Percentiles rank a stretch among this genome's conserved stretches.
These are phyloP conservation scores for Eupithecia insigniata DNA, from an alignment of 2,888 invertebrate species.

Conservation along the genomic window DNA sequence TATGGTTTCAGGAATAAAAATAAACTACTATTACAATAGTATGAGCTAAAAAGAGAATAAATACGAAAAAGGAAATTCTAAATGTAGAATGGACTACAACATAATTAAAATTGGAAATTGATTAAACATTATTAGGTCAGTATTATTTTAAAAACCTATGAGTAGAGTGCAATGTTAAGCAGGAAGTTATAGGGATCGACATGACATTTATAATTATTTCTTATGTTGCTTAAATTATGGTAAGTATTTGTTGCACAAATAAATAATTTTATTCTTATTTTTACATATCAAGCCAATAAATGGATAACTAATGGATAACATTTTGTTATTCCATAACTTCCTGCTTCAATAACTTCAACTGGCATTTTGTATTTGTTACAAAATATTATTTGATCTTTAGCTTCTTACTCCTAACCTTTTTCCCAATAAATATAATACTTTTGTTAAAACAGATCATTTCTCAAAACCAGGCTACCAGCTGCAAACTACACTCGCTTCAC, in stretches of 20 bases:
- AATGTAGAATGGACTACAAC: not conserved
- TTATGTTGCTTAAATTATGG: too few relatives aligned
- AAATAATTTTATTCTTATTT: too few relatives aligned
- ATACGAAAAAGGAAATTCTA: conserved; percentile 19
- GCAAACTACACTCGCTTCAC: conserved; percentile 48
- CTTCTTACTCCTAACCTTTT: not conserved
- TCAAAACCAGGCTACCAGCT: conserved; percentile 54
- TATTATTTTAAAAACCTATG: not conserved
- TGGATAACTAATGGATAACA: too few relatives aligned
- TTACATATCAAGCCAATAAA: not conserved
- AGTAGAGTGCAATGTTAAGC: not conserved
- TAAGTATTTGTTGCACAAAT: too few relatives aligned
- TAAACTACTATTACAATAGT: conserved; percentile 31
- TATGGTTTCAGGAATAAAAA: conserved; percentile 42
- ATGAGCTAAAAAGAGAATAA: conserved; percentile 21
- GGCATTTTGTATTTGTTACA: not conserved
- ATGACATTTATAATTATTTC: too few relatives aligned
- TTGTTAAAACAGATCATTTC: conserved; percentile 26
- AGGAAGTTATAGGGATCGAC: not conserved
- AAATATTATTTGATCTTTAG: not conserved
- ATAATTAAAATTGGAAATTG: conserved; percentile 3
- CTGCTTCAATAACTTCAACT: not conserved
- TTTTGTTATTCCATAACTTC: not conserved
- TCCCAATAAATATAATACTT: conserved; percentile 2
- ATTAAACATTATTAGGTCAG: not conserved